Conservation (phyloP, 2,113 vertebrate species). For the Nestor notabilis region DNA sequence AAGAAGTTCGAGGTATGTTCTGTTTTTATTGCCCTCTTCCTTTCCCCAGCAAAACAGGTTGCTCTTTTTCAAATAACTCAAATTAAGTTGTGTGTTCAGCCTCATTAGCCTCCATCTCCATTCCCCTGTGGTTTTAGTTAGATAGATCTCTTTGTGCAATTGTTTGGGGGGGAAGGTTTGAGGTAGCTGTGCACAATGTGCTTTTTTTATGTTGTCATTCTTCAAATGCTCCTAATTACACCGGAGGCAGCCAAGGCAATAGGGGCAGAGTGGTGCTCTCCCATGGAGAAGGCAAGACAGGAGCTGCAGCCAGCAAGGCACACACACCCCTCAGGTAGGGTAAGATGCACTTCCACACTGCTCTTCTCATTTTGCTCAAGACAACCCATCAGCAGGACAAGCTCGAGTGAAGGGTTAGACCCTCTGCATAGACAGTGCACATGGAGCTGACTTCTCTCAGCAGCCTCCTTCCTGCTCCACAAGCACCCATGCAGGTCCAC, state of each 20-base stretch:
- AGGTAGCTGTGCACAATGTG: neutral
- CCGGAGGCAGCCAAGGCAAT: neutral
- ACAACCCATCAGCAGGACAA: neutral
- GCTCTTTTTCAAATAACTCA: slow-evolving; percentile 6
- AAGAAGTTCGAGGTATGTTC: neutral
- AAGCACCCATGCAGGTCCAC: rapidly evolving
- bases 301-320: neutral
- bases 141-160: neutral
- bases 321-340: neutral
- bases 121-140: neutral
- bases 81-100: slow-evolving; percentile 29
- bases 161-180: neutral
- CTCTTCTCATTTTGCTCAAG: neutral
- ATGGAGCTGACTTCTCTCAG: neutral
- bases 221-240: neutral
- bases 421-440: neutral
- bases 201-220: neutral
- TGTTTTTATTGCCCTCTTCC: neutral
- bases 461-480: neutral
- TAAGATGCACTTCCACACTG: neutral
- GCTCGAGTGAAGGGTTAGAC: neutral
- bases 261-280: neutral
- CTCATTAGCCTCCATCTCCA: slow-evolving; percentile 38
- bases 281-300: neutral
- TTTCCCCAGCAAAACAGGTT: neutral